Base-by-base conservation (phyloP, 2,888 invertebrate species). In the Cecidostiba fungosa region DNA sequence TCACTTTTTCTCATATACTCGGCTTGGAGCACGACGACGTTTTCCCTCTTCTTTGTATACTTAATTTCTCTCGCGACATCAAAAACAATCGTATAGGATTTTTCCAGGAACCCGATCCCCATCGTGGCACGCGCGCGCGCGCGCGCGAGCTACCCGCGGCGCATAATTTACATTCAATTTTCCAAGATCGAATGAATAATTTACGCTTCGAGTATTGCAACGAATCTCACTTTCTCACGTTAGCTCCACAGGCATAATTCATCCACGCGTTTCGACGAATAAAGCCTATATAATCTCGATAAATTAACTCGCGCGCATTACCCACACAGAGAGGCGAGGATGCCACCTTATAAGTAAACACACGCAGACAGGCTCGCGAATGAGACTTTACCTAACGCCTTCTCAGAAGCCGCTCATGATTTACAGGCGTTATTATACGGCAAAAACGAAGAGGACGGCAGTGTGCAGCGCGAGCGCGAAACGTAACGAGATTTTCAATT, bases 401-500 rank as follows among this genome's bases (percentile, higher is more conserved):
- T 77, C 85, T 74, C 39, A 50, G 77, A 85, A 78, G 43, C 50
- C 39, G 50, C 47, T 54, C 77, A 78, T 85, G 77, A 82, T 82
- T 85, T 74, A 77, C 73, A 10, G 14, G 47, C 62, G 76, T 39
- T 78, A 78, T 80, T 76, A 54, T 43, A 23, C 43, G 19, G 72
- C 43, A 78, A 70, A 69, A 82, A n/a, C 47, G 70, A 26, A 54
- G 36, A 72, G 39, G 43, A 39, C 16, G 54, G 6, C 26, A 39
- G 23, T 32, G 3, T 14, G 32, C 1, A 73, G 29, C 54, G 72
- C 16, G 50, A 74, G 47, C 59, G 79, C 39, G 69, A 85, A 78
- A 69, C 66, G 54, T 82, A 86, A 84, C 84, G 72, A 84, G 84
- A 86, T 84, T 86, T 86, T 84, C 84, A 86, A 76, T 86, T 86